phyloP scores from a whole-genome alignment of 1,140 invertebrate species.

The Zophobas morio region DNA sequence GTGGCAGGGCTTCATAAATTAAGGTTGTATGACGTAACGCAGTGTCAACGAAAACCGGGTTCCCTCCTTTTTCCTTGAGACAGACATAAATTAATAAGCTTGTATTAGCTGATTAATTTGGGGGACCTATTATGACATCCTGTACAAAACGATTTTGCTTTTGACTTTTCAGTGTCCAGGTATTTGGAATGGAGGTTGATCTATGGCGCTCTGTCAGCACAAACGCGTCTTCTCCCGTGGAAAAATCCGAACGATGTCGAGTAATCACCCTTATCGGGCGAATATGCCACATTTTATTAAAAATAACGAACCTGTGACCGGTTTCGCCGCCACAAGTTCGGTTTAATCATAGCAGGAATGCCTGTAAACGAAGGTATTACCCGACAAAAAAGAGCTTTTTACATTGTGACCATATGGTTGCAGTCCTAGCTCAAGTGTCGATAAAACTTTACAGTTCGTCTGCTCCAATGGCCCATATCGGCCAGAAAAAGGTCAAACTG shows the following conservation, averaged over 20 bases:
- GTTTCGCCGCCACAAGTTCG: not conserved
- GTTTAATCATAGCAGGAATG: constrained; percentile 1
- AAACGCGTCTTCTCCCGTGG: not conserved
- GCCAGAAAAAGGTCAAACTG: constrained; percentile 4
- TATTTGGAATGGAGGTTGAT: not conserved
- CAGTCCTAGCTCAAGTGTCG: not conserved
- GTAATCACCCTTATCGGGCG: not conserved
- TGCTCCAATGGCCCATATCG: not conserved
- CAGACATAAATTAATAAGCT: constrained; percentile 20
- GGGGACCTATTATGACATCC: too few relatives aligned
- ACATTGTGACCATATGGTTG: not conserved
- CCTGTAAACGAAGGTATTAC: too few relatives aligned
- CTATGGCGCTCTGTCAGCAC: not conserved
- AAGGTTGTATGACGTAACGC: constrained; percentile 13
- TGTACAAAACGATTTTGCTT: too few relatives aligned
- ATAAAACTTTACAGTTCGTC: not conserved
- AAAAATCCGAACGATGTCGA: not conserved
- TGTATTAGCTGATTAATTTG: not conserved
- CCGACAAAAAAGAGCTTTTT: too few relatives aligned
- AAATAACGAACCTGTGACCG: not conserved
- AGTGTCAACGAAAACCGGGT: constrained; percentile 22
- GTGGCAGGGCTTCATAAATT: constrained; percentile 13
- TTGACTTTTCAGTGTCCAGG: too few relatives aligned
- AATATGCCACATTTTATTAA: not conserved
- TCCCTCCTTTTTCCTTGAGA: constrained; percentile 27